A percentile compares a stretch with the other conserved stretches of the same genome.
Conservation (phyloP, 2,888 invertebrate genomes). For the Prostheceraeus crozeri region DNA sequence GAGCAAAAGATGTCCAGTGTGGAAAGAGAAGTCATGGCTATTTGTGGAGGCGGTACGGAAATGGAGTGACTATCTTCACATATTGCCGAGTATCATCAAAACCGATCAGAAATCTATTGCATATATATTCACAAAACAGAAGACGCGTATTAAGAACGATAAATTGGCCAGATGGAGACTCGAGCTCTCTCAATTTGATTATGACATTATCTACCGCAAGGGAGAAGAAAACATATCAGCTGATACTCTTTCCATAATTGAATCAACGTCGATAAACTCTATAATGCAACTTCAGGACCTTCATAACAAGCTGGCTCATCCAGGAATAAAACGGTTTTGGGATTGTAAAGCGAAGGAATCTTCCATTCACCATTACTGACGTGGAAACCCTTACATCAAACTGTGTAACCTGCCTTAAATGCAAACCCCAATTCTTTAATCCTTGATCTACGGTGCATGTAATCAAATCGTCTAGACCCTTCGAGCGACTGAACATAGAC, state of each 20-base stretch:
- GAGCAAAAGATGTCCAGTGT: too few species aligned
- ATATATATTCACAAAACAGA: not conserved
- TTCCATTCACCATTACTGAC: not conserved
- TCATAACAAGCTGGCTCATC: conserved; percentile 2
- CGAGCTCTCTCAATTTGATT: not conserved
- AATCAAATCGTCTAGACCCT: conserved; percentile 9
- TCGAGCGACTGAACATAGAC: conserved; percentile 16
- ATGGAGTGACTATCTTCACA: not conserved
- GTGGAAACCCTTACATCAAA: not conserved
- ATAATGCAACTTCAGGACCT: too few species aligned
- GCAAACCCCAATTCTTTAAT: conserved; percentile 4
- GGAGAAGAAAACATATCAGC: conserved; percentile 2
- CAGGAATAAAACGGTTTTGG: not conserved
- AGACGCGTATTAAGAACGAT: conserved; percentile 3
- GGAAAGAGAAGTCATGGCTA: too few species aligned
- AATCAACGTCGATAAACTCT: not conserved
- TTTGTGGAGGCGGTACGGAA: not conserved
- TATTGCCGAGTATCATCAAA: not conserved
- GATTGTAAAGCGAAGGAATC: not conserved
- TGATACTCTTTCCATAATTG: conserved; percentile 11
- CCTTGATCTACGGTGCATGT: not conserved
- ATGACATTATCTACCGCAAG: conserved; percentile 1
- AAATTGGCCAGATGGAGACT: conserved; percentile 11
- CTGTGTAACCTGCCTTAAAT: conserved; percentile 14
- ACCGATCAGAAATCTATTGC: conserved; percentile 26